Base-by-base conservation (phyloP, 2,888 invertebrate genomes). In the Lampropteryx suffumata region DNA sequence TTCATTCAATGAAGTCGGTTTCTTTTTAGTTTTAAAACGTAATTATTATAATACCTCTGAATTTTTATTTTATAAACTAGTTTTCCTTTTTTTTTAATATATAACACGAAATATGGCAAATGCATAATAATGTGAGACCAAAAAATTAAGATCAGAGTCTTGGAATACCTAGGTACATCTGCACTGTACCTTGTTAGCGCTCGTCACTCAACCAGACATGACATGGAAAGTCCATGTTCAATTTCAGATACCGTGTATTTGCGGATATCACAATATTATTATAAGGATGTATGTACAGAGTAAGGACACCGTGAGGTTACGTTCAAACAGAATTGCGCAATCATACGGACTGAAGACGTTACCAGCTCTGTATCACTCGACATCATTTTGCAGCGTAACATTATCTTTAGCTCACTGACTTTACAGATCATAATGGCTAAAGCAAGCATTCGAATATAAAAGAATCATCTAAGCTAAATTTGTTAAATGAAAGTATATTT, bases 271-370 rank as follows among this genome's bases (percentile, higher is more conserved):
- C 14, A 27, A 37, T 73, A 68, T 68, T 69, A 67, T 70, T 67
- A 61, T 65, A 74, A 67, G 69, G 70, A 70, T 70, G 12, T 64
- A 30, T 35, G 32, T 14, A 42, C 46, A 28, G 28, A 21, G 43
- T 49, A 71, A 80, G 78, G 81, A 79, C 79, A 73, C 64, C 59
- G 46, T 63, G 67, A 73, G 69, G 69, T 70, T 70, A 65, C 59
- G 59, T 48, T 49, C 64, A 71, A 59, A 64, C 55, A 67, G 50
- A 55, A 73, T 79, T 78, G 73, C 78, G 70, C 81, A 82, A 83
- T 73, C 67, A 73, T 62, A 63, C 71, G 76, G 76, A 76, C 80
- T 74, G 72, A 70, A 67, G 50, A 59, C 62, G 57, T 54, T 61
- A 62, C 59, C 47, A 40, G 21, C 26, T 50, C 53, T 36, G 4